Percentiles rank a stretch among this genome's conserved stretches.
Conservation (phyloP, 1,140 invertebrate species). For the Drosophila rufa region DNA sequence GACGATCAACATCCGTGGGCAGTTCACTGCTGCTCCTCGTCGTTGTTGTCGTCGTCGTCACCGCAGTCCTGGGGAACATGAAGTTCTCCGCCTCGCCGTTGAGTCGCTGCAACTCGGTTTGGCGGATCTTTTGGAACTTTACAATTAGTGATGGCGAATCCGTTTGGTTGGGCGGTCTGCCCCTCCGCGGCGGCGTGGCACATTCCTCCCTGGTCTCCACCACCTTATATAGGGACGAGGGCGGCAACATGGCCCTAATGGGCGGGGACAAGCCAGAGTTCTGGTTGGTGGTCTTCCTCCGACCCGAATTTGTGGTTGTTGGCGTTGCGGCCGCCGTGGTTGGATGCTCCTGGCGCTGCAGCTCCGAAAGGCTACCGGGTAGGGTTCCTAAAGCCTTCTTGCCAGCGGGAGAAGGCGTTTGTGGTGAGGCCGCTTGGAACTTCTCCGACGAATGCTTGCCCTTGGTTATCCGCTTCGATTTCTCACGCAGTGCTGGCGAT, state of each 20-base stretch:
- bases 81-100: constrained; percentile 94
- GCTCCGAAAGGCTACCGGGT: constrained; percentile 37
- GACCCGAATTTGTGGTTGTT: constrained; percentile 40
- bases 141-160: constrained; percentile 88
- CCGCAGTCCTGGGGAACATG: constrained; percentile 90
- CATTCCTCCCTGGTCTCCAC: constrained; percentile 68
- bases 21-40: constrained; percentile 86
- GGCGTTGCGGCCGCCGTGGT: constrained; percentile 34
- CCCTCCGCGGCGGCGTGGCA: constrained; percentile 37
- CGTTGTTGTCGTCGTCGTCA: constrained; percentile 82
- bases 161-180: constrained; percentile 46
- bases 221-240: constrained; percentile 76
- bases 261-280: constrained; percentile 68
- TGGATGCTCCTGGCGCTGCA: constrained; percentile 43
- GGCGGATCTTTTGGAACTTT: constrained; percentile 90
- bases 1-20: constrained; percentile 85
- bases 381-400: constrained; percentile 22
- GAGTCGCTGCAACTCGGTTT: constrained; percentile 90
- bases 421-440: constrained; percentile 60
- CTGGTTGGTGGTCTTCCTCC: constrained; percentile 52
- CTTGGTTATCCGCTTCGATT: constrained; percentile 77
- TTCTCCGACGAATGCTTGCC: constrained; percentile 81
- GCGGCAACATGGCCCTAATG: constrained; percentile 78
- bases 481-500: constrained; percentile 73
- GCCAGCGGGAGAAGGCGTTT: constrained; percentile 29